phyloP scores from a whole-genome alignment of 2,797 vertebrate species.

The Pantherophis alleghaniensis region DNA sequence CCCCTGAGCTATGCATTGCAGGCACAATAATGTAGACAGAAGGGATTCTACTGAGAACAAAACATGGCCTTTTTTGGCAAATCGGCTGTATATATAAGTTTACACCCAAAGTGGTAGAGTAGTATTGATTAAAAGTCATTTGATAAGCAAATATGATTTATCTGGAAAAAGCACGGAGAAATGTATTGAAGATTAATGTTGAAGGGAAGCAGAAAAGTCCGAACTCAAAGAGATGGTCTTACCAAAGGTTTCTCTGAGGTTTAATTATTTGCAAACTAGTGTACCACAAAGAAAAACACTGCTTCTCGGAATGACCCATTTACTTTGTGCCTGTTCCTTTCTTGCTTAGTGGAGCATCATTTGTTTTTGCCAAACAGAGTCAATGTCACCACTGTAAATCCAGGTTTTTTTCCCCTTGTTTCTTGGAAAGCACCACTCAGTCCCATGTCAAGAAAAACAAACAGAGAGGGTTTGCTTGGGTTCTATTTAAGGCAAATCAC shows the following conservation, averaged over 20 bases:
- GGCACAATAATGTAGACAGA: background rate
- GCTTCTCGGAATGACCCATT: constrained; percentile 36
- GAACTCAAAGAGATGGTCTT: background rate
- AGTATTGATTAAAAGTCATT: background rate
- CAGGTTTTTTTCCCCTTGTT: constrained; percentile 48
- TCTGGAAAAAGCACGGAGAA: constrained; percentile 21
- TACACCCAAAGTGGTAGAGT: background rate
- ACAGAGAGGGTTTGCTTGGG: constrained; percentile 63
- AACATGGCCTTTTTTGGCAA: background rate
- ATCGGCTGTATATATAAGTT: too few species aligned
- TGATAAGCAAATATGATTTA: constrained; percentile 3
- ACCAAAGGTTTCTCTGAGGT: constrained; percentile 19
- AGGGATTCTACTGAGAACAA: background rate
- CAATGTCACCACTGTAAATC: constrained; percentile 64
- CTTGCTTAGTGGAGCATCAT: constrained; percentile 46
- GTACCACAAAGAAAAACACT: constrained; percentile 39
- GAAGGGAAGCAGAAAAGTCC: background rate
- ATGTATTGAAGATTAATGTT: constrained; percentile 2
- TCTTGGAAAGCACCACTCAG: constrained; percentile 75
- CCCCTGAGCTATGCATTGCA: too few species aligned
- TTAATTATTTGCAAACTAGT: constrained; percentile 17
- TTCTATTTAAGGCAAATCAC: constrained; percentile 68
- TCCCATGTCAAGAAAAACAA: constrained; percentile 75
- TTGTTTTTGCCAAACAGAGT: constrained; percentile 57
- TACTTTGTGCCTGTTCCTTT: constrained; percentile 44